These are phyloP conservation scores for Microctenopoma lineatum DNA, from an alignment of 2,797 vertebrate species.

Conservation along the genomic window DNA sequence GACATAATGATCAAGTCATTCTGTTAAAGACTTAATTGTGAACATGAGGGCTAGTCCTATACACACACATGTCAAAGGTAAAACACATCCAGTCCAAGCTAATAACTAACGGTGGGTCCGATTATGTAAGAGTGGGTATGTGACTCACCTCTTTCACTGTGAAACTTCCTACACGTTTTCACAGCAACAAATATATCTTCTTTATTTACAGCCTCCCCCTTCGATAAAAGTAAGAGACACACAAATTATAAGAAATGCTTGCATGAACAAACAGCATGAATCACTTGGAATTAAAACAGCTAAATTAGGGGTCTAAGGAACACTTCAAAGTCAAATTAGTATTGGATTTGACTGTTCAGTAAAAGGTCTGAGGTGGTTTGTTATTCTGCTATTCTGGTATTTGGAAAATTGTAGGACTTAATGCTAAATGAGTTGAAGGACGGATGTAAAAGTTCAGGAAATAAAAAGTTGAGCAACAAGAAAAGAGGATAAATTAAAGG, in stretches of 20 bases:
- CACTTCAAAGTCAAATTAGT: conserved; percentile 37
- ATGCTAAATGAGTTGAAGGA: neutral
- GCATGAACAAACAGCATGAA: conserved; percentile 14
- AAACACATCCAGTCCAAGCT: conserved; percentile 42
- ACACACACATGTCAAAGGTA: conserved; percentile 35
- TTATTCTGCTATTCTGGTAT: neutral
- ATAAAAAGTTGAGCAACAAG: conserved; percentile 6
- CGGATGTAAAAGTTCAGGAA: conserved; percentile 15
- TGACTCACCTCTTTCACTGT: conserved; percentile 92
- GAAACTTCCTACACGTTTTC: conserved; percentile 97
- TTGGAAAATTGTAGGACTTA: neutral
- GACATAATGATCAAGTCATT: conserved; percentile 13
- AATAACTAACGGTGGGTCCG: conserved; percentile 21
- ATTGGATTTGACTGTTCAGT: conserved; percentile 22
- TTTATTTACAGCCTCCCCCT: conserved; percentile 90
- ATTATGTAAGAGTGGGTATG: conserved; percentile 8
- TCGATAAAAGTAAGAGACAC: conserved; percentile 48
- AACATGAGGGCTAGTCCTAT: conserved; percentile 14
- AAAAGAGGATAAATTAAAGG: conserved; percentile 12
- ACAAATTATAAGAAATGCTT: conserved; percentile 15
- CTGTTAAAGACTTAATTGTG: conserved; percentile 1
- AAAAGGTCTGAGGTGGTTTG: conserved; percentile 40
- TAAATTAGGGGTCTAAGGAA: conserved; percentile 32
- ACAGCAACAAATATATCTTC: conserved; percentile 94
- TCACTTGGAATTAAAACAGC: conserved; percentile 15